Conservation (phyloP, 2,797 vertebrate genomes). For the Rachycentron canadum region DNA sequence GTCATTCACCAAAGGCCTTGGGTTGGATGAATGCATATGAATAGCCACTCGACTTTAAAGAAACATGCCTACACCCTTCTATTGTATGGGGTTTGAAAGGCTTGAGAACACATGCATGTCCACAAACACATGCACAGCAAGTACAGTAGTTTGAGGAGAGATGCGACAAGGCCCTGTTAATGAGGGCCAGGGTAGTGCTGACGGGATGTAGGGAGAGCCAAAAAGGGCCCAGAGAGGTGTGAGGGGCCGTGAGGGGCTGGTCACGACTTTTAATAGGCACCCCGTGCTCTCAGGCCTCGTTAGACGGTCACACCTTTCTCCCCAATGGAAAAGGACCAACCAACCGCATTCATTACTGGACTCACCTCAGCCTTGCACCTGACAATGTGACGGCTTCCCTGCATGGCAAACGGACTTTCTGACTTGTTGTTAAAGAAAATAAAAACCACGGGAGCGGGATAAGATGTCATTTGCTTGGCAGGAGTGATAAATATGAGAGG, state of each 20-base stretch:
- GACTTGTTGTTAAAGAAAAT: conserved; percentile 80
- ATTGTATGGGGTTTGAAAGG: neutral
- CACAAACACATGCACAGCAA: conserved; percentile 41
- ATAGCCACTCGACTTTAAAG: neutral
- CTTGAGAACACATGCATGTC: conserved; percentile 37
- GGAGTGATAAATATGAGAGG: conserved; percentile 72
- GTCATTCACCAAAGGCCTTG: conserved; percentile 31
- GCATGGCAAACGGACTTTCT: conserved; percentile 53
- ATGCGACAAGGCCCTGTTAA: conserved; percentile 67
- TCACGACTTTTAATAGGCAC: conserved; percentile 83
- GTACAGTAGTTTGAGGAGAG: conserved; percentile 37
- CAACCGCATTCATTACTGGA: conserved; percentile 82
- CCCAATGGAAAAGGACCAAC: conserved; percentile 77
- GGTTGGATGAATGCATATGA: conserved; percentile 15
- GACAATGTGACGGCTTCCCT: conserved; percentile 81
- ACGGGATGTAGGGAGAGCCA: conserved; percentile 65
- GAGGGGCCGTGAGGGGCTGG: conserved; percentile 75
- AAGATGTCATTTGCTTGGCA: conserved; percentile 66
- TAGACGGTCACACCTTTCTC: conserved; percentile 89
- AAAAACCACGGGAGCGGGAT: conserved; percentile 64
- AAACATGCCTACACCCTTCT: conserved; percentile 22
- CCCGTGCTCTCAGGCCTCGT: conserved; percentile 83
- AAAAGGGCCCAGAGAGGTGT: conserved; percentile 77
- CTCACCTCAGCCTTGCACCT: conserved; percentile 83
- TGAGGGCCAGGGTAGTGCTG: conserved; percentile 77